Evolutionary conservation across 2,797 vertebrate genomes (phyloP), one percentile per base, ranked within the genome.

Genomic region (Lepilemur septentrionalis): DNA sequence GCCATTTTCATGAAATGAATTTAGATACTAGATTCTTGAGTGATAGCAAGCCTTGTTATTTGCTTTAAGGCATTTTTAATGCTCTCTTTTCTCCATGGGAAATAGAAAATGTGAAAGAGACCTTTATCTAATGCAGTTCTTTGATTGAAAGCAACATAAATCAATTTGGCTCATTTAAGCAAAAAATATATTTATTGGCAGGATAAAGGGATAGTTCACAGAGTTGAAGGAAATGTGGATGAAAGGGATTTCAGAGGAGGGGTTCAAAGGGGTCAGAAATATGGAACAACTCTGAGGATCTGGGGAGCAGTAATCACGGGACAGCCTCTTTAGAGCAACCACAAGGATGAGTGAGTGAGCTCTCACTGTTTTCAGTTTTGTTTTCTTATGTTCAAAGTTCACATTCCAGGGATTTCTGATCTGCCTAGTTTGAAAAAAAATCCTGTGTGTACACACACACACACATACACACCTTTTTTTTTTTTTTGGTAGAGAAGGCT

Each of bases 1-100:
- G 55, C 67, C 61, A 90, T 89, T 81, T 92, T 93, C 69, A 92
- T 52, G 57, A 94, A 87, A 72, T 94, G 89, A 81, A 78, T 96
- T 96, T 93, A 72, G 67, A 59, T 86, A 55, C 59, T 67, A 76
- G 88, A 73, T 87, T 93, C 59, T 84, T 57, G 72, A 97, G 23
- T 81, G 78, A 81, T 61, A 22, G 8, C 41, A 50, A 92, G 25
- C 28, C 79, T 95, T 72, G 18, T 91, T 93, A 75, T 95, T 96
- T 86, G 78, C 84, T 95, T 96, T 79, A 89, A 95, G 91, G 46
- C 57, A 61, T 84, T 70, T 89, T 91, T 90, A 81, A 48, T 65
- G 17, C 13, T 52, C 20, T 70, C 25, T 57, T 38, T 63, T 89
- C 30, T 80, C 43, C 17, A 89, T 87, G 55, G 76, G 50, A 81